Percentiles rank a stretch among this genome's conserved stretches.
Conservation (phyloP, 2,888 invertebrate species). For the Alentia gelatinosa region DNA sequence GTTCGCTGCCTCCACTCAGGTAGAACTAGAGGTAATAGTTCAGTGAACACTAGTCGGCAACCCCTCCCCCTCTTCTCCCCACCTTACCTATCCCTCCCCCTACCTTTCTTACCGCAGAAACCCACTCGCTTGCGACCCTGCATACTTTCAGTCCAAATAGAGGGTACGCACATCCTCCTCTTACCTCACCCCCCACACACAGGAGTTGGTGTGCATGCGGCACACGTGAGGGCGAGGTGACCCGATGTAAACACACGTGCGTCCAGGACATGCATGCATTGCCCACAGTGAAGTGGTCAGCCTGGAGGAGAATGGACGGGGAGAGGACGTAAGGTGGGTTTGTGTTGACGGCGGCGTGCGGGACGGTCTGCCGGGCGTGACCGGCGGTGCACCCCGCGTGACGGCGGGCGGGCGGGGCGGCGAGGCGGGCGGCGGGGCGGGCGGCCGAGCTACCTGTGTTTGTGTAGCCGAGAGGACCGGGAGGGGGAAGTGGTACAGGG, state of each 20-base stretch:
- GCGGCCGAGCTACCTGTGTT: background rate
- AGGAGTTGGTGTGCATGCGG: background rate
- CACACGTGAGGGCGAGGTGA: background rate
- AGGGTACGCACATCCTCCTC: background rate
- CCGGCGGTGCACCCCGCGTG: too few relatives aligned
- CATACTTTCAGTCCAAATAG: background rate
- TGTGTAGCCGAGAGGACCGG: background rate
- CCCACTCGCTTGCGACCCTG: background rate
- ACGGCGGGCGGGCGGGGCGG: too few relatives aligned
- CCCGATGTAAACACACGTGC: background rate
- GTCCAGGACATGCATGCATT: too few relatives aligned
- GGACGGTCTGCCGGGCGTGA: too few relatives aligned
- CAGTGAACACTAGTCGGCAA: background rate
- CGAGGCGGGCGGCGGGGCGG: too few relatives aligned
- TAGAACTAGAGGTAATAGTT: background rate
- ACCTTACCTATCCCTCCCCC: background rate
- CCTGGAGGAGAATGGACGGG: too few relatives aligned
- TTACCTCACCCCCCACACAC: background rate
- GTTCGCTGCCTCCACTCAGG: background rate
- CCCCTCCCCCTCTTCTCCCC: background rate
- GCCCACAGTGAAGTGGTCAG: too few relatives aligned
- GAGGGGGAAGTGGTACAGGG: background rate
- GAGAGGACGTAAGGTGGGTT: too few relatives aligned
- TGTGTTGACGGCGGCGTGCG: too few relatives aligned
- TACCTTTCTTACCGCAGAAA: background rate